Base-by-base conservation (phyloP, 2,888 invertebrate genomes). In the Barypeithes pellucidus region DNA sequence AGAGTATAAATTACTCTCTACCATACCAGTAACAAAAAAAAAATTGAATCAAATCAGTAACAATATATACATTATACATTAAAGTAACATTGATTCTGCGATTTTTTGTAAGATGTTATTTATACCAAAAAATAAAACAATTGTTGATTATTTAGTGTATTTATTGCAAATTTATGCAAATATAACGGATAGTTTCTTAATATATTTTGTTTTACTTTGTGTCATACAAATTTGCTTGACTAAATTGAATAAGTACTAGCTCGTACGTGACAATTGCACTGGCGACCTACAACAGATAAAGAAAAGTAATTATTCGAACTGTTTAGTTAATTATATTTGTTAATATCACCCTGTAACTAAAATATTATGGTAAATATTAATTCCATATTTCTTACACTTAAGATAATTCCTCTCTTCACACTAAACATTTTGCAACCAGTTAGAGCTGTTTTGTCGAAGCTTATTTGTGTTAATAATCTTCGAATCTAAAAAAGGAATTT, bases 351-450 rank as follows among this genome's bases (percentile, higher is more conserved):
- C 2, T 11, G 11, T 36, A 36, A 36, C n/a, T 36, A 36, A 3
- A 39, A n/a, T 3, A n/a, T n/a, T 2, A 11, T 39, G 0, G 4
- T 12, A 39, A 39, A 39, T 5, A 39, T 39, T 5, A n/a, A n/a
- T 39, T 4, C n/a, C 12, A 66, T 52, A 41, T n/a, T 50, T 39
- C 82, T 81, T 80, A 85, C 85, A 77, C 82, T 83, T 59, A 85
- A 76, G 67, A 85, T 79, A 16, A 85, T 79, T 9, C 83, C 82
- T 73, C 84, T 78, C 9, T 83, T 85, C 29, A 85, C 80, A 67
- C 79, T 79, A 70, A 85, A 85, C 78, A 85, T 83, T 67, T 82
- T 82, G 50, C 83, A 81, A 1, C 85, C 85, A n/a, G 84, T 84
- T 43, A 86, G 74, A 8, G 84, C 83, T 14, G 84, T 81, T 24